Percentiles rank a stretch among this genome's conserved stretches.
Evolutionary conservation across 1,140 invertebrate genomes (phyloP).

Genomic region (Philaenus spumarius): DNA sequence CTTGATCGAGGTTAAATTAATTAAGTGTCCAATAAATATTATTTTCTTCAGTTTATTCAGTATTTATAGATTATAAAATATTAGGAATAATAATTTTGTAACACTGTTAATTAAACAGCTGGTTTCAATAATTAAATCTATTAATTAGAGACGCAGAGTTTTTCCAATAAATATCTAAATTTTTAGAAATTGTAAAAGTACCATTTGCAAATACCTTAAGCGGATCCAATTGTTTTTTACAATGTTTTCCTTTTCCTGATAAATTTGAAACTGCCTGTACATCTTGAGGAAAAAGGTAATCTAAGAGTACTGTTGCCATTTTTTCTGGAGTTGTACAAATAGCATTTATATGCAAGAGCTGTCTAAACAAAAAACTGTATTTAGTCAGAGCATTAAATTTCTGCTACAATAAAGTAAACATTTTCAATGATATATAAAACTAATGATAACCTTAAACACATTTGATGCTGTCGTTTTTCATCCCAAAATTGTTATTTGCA

Average conservation of each 20-base stretch:
- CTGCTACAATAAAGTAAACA: too few species aligned
- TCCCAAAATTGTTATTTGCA: too few species aligned
- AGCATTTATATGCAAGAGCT: constrained; percentile 47
- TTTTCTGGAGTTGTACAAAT: constrained; percentile 48
- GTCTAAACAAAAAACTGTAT: constrained; percentile 35
- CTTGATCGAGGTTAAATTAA: too few species aligned
- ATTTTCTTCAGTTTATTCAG: too few species aligned
- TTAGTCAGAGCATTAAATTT: background rate
- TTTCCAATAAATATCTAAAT: background rate
- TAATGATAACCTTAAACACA: too few species aligned
- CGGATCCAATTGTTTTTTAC: constrained; percentile 48
- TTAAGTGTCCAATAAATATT: too few species aligned
- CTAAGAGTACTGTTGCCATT: constrained; percentile 48
- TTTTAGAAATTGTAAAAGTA: background rate
- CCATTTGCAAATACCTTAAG: constrained; percentile 40
- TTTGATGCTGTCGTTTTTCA: too few species aligned
- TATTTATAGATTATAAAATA: too few species aligned
- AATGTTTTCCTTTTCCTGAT: constrained; percentile 47
- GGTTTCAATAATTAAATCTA: background rate
- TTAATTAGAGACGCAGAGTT: background rate
- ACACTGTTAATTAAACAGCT: background rate
- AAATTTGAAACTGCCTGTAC: constrained; percentile 47
- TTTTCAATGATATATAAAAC: too few species aligned
- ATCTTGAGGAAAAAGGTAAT: constrained; percentile 48
- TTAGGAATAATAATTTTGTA: background rate